Conservation (phyloP, 2,888 invertebrate genomes). For the Cataglyphis livida region DNA sequence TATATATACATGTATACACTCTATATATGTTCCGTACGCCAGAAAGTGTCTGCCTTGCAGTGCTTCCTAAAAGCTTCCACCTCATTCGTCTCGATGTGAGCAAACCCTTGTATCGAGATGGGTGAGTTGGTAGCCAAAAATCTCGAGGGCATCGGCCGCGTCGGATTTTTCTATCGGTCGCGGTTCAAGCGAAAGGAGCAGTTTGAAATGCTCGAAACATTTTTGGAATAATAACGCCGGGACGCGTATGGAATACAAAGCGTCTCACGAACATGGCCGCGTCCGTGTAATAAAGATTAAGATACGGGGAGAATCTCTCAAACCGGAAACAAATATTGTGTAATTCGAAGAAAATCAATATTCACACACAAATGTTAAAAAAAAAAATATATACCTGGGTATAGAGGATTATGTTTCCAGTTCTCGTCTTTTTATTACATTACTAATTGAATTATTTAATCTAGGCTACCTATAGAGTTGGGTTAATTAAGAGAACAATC, state of each 20-base stretch:
- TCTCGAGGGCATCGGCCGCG: slow-evolving; percentile 4
- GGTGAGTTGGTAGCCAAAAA: slow-evolving; percentile 36
- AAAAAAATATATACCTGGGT: neutral
- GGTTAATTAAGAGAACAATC: neutral
- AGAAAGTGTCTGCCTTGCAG: slow-evolving; percentile 49
- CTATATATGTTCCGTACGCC: slow-evolving; percentile 24
- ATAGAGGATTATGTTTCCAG: neutral
- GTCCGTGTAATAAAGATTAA: slow-evolving; percentile 24
- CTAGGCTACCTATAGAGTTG: neutral
- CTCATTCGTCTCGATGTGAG: slow-evolving; percentile 39
- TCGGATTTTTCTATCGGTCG: slow-evolving; percentile 43
- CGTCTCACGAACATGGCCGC: neutral
- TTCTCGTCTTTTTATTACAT: neutral
- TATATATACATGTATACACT: neutral
- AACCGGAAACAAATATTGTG: neutral
- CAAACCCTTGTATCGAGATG: slow-evolving; percentile 33
- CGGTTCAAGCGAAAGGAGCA: slow-evolving; percentile 14
- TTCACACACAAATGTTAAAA: neutral
- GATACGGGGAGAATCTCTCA: neutral
- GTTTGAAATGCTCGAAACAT: slow-evolving; percentile 32
- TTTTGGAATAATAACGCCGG: slow-evolving; percentile 43
- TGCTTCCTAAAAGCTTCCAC: slow-evolving; percentile 62
- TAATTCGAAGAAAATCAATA: slow-evolving; percentile 1
- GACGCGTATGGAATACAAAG: slow-evolving; percentile 34
- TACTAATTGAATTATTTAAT: neutral